phyloP scores from a whole-genome alignment of 2,888 invertebrate species.

The Ennomos quercinarius region DNA sequence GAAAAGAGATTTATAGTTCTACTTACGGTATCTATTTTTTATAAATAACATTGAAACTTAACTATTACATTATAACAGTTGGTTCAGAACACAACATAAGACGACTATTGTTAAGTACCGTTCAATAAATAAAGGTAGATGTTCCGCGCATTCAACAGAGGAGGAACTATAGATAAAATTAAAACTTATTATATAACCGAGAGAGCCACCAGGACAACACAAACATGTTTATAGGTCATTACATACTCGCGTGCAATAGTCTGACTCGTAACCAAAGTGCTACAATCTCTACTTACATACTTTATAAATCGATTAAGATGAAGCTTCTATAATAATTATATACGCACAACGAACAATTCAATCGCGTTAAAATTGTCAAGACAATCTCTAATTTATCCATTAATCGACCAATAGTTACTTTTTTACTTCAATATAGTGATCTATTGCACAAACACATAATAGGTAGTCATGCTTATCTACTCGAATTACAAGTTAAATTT shows the following conservation, averaged over 20 bases:
- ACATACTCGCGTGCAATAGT: conserved; percentile 69
- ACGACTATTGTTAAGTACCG: conserved; percentile 72
- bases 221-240: conserved; percentile 48
- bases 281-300: conserved; percentile 70
- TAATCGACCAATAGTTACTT: conserved; percentile 60
- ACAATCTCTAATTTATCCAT: conserved; percentile 61
- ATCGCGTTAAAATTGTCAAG: conserved; percentile 66
- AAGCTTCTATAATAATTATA: conserved; percentile 73
- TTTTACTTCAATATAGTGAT: conserved; percentile 61
- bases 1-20: conserved; percentile 76
- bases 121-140: conserved; percentile 62
- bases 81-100: conserved; percentile 60
- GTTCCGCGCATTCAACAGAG: conserved; percentile 49
- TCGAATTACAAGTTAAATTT: conserved; percentile 76
- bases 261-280: conserved; percentile 74
- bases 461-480: conserved; percentile 73
- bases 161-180: conserved; percentile 57
- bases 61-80: conserved; percentile 60
- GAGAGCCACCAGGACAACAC: conserved; percentile 73
- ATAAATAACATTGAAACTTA: conserved; percentile 67
- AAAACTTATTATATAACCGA: conserved; percentile 46
- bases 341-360: conserved; percentile 70
- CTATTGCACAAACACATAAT: conserved; percentile 83
- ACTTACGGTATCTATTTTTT: conserved; percentile 66
- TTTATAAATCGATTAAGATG: conserved; percentile 73